Evolutionary conservation across 1,140 invertebrate species (phyloP).

Genomic region (Saccostrea cuccullata): DNA sequence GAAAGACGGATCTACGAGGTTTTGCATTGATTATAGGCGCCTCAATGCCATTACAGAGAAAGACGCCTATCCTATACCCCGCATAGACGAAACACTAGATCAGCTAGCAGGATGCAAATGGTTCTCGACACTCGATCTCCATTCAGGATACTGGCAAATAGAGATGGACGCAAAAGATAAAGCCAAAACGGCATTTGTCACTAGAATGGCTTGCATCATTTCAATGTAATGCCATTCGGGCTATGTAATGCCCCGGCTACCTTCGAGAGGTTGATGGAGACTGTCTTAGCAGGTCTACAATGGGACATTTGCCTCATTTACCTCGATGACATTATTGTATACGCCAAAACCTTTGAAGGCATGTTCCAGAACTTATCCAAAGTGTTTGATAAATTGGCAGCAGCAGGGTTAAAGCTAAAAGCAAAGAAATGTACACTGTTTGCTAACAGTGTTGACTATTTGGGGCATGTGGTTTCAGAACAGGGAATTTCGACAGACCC

Average conservation of each 20-base stretch:
- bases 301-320: constrained; percentile 53
- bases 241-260: constrained; percentile 58
- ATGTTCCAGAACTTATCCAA: constrained; percentile 27
- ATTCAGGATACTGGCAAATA: constrained; percentile 46
- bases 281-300: constrained; percentile 55
- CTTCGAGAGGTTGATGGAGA: constrained; percentile 66
- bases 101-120: constrained; percentile 44
- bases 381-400: constrained; percentile 13
- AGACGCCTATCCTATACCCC: constrained; percentile 53
- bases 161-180: constrained; percentile 43
- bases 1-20: constrained; percentile 75
- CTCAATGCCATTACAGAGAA: constrained; percentile 59
- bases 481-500: constrained; percentile 32
- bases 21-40: constrained; percentile 80
- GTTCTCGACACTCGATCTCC: constrained; percentile 48
- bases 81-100: constrained; percentile 52
- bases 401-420: constrained; percentile 20
- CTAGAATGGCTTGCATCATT: constrained; percentile 49
- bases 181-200: constrained; percentile 39
- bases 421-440: neutral
- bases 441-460: constrained; percentile 4
- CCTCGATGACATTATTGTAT: constrained; percentile 55
- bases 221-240: constrained; percentile 60
- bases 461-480: constrained; percentile 43
- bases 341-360: constrained; percentile 43